A percentile compares a stretch with the other conserved stretches of the same genome.
phyloP scores from a whole-genome alignment of 2,888 invertebrate genomes.

The Caenorhabditis becei region DNA sequence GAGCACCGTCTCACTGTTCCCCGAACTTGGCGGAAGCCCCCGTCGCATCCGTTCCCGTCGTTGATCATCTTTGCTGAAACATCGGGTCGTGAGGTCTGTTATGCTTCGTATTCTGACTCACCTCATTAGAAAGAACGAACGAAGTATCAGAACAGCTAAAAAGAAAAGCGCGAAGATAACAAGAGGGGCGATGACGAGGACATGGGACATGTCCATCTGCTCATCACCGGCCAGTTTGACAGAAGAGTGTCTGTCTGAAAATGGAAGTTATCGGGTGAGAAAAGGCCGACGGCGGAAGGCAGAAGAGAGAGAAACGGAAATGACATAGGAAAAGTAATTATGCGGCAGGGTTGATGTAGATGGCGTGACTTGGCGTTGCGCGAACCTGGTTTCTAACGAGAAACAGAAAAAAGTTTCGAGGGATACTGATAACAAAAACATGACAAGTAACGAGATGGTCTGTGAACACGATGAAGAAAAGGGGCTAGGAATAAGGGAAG shows the following conservation, averaged over 20 bases:
- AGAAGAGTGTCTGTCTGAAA: constrained; percentile 17
- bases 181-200: constrained; percentile 58
- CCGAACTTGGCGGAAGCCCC: constrained; percentile 18
- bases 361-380: no score
- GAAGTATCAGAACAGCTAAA: constrained; percentile 41
- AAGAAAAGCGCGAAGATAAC: constrained; percentile 53
- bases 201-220: constrained; percentile 59
- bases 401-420: neutral
- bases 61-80: constrained; percentile 31
- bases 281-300: neutral
- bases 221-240: constrained; percentile 23
- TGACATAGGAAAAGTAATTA: neutral
- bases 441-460: no score
- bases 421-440: neutral
- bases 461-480: no score
- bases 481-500: no score
- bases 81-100: neutral
- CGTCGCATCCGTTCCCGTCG: constrained; percentile 49
- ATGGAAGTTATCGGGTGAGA: neutral
- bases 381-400: no score
- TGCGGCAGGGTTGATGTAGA: no score
- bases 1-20: constrained; percentile 32
- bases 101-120: constrained; percentile 16
- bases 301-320: neutral
- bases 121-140: constrained; percentile 53